Base-by-base conservation (phyloP, 2,888 invertebrate genomes). In the Euzetes globulus region DNA sequence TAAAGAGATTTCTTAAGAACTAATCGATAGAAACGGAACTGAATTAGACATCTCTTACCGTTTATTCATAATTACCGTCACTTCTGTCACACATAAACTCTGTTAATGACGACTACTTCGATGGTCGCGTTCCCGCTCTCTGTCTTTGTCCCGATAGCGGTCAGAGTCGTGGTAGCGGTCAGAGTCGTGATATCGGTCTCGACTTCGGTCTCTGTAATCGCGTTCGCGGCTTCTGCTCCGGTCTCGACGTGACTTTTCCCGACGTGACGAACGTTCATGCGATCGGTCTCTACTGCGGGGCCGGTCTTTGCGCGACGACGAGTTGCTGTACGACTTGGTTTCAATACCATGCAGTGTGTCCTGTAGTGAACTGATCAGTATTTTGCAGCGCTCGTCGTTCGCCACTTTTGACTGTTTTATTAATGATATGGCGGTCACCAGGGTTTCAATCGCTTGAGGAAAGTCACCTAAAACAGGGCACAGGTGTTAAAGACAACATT, bases 401-500 rank as follows among this genome's bases (percentile, higher is more conserved):
- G 94, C 91, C 65, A 94, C 92, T 85, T 94, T 93, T 74, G 97
- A 97, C 86, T 98, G 97, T 83, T 97, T 97, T 79, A 99, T 99
- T 75, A 99, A 87, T 11, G 97, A 96, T 80, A 99, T 97, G 9
- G 99, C 99, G 0, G 99, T 99, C 76, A 97, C 95, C 78, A 99
- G 86, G 3, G 99, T 99, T 85, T 99, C 98, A 77, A 99, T 96
- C 71, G 99, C 99, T 83, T 94, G 94, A 1, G 94, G 94, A 84
- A 93, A 96, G 84, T 99, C 98, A 13, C 97, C 87, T 85, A 80
- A 71, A 73, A n/a, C 27, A 11, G 52, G 15, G 45, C 19, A 13
- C 11, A 41, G 22, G 13, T 22, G 25, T 25, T 2, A n/a, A 2
- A 71, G 27, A 29, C 9, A n/a, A 71, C n/a, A 22, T 33, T 71